Base-by-base conservation (phyloP, 2,888 invertebrate genomes). In the Micoletzkya japonica region DNA sequence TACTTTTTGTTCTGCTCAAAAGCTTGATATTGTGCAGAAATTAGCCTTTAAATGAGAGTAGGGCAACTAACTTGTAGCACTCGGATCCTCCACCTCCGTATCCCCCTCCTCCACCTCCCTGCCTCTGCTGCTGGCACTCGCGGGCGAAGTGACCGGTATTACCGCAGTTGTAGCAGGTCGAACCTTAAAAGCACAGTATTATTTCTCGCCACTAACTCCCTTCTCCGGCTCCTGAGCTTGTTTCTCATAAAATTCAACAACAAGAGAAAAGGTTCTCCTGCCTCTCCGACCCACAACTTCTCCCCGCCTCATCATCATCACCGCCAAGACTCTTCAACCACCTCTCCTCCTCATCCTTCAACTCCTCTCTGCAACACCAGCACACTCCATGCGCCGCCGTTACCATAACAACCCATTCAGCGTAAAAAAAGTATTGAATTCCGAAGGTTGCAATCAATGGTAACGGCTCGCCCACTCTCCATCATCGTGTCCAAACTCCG, bases 111-210 rank as follows among this genome's bases (percentile, higher is more conserved):
- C 72, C 37, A 24, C 70, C 70, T 44, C 74, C 49, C 54, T 56
- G 28, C 68, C 71, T 72, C 70, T 73, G 68, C 70, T 80, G 73
- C 30, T 79, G 73, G 73, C 83, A 83, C 36, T 82, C 83, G 63
- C 83, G 77, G 39, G 82, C 80, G 75, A 83, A 78, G 74, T 83
- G 83, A 58, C 83, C 83, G 32, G 73, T 49, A 52, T 78, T 77
- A 28, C 79, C 79, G 70, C 82, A 81, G 66, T 77, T 77, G 76
- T 78, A 81, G 77, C 81, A 81, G 17, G 71, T 70, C 39, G 70
- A 64, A 57, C 68, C 68, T 68, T 36, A 54, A 54, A 39, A 39
- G 10, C 39, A 39, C 39, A 17, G 39, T 10, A 39, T 17, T 10
- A 10, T 39, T 39, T 39, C 7, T 17, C 10, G 10, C 17, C 10